Base-by-base conservation (phyloP, 2,797 vertebrate species). In the Rhynchonycteris naso region DNA sequence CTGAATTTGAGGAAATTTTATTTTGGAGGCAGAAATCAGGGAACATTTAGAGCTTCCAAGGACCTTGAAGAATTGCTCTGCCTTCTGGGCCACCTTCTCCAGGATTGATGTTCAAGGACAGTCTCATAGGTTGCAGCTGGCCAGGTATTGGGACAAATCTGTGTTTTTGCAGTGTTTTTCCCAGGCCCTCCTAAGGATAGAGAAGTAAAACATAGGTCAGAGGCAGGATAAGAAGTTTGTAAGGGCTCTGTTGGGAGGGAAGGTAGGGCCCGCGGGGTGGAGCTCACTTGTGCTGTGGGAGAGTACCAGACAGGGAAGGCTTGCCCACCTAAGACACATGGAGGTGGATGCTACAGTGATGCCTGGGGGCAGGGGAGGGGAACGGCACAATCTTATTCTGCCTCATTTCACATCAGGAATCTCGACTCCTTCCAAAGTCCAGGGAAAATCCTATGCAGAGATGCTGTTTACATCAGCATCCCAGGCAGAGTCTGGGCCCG, bases 111-210 rank as follows among this genome's bases (percentile, higher is more conserved):
- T 50, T 82, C 47, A 52, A n/a, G 30, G 63, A 50, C 19, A 59
- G 22, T 33, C 59, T 95, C 52, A 93, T 26, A 86, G 86, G 4
- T 30, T 19, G 80, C 58, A 95, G 68, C 19, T 5, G 12, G 94
- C 43, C 81, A 95, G 61, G 30, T 90, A 87, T 63, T 47, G 21
- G 54, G 87, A 90, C 52, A 93, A 87, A 87, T 93, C 28, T 30
- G 26, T 87, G 33, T 15, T 72, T 81, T 69, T 76, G 82, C 87
- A 95, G 54, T 93, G 18, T n/a, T 76, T 69, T 69, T 35, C 28
- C 61, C 68, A 95, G 50, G 54, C 30, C 1, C 2, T 13, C 88
- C 79, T 91, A 88, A 59, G 38, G 38, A 43, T 4, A 66, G 65
- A 94, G 74, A 94, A 78, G 78, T 52, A 88, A 66, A 78, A 56